Conservation (phyloP, 2,797 vertebrate genomes). For the Gila robusta region DNA sequence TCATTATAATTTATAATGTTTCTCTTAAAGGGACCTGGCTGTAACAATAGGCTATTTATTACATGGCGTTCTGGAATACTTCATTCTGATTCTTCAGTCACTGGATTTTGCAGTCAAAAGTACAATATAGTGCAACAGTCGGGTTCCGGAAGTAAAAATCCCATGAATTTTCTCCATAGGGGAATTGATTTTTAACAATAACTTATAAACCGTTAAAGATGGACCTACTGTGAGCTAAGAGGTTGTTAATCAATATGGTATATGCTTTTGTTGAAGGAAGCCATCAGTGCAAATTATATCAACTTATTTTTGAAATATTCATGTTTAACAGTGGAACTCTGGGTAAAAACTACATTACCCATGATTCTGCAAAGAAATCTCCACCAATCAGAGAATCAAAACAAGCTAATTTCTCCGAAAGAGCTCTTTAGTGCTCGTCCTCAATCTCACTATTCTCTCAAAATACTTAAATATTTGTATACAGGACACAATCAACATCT, state of each 20-base stretch:
- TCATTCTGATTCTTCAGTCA: not conserved
- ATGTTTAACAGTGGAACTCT: not conserved
- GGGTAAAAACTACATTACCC: not conserved
- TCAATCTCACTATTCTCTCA: not conserved
- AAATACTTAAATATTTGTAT: not conserved
- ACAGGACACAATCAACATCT: not conserved
- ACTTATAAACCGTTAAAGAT: not conserved
- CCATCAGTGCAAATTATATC: not conserved
- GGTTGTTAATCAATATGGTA: not conserved
- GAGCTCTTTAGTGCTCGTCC: not conserved
- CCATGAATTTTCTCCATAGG: not conserved
- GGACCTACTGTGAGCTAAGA: not conserved
- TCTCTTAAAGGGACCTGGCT: not conserved
- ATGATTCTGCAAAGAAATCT: not conserved
- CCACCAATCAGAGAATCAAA: not conserved
- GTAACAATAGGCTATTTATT: slow-evolving; percentile 19
- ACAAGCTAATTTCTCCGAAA: not conserved
- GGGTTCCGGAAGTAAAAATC: not conserved
- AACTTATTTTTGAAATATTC: not conserved
- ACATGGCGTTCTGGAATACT: not conserved
- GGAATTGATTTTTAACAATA: not conserved
- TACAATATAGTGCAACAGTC: not conserved
- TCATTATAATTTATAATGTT: not conserved
- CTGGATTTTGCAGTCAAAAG: not conserved
- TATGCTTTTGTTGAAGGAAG: slow-evolving; percentile 1